Base-by-base conservation (phyloP, 1,140 invertebrate genomes). In the Heliconius hermathena region DNA sequence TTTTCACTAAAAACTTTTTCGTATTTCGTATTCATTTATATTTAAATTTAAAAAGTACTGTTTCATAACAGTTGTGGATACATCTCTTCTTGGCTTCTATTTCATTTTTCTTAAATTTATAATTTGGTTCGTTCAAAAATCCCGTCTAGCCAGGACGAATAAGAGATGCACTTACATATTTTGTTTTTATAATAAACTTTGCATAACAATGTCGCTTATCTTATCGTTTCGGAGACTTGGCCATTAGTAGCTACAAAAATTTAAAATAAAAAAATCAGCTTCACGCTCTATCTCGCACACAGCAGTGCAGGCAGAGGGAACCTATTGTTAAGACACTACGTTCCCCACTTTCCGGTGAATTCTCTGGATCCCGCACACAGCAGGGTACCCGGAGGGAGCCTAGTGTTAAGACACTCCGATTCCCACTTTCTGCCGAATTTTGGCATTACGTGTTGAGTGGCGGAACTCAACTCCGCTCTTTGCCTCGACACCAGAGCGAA, bases 121-220 rank as follows among this genome's bases (percentile, higher is more conserved):
- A 79, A 79, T 79, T 79, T 79, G 60, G 54, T 79, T 74, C 73
- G 54, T 46, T 74, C 70, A 73, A 73, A 60, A 73, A 54, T 57
- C 57, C 20, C n/a, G 71, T 78, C 77, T 78, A 54, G 77, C 71
- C 71, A 76, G 41, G 26, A 49, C 49, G 29, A 78, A 73, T 73
- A 66, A 60, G 54, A 73, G 52, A 78, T 78, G 8, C 38, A 46
- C 54, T 76, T 46, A 76, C 2, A 76, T 70, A 33, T 36, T 6
- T 71, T 70, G 60, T 70, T 76, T 60, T 70, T 75, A 54, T 75
- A 60, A 70, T 76, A 76, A 66, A 57, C 74, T 20, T 76, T 76
- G 41, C 38, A 70, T 76, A 75, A 66, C 4, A 13, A 75, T 16
- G 22, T 66, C 13, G 26, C 26, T 29, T 66, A 66, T 66, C 60